Evolutionary conservation across 2,888 invertebrate species (phyloP).

Genomic region (Orthosia cruda): DNA sequence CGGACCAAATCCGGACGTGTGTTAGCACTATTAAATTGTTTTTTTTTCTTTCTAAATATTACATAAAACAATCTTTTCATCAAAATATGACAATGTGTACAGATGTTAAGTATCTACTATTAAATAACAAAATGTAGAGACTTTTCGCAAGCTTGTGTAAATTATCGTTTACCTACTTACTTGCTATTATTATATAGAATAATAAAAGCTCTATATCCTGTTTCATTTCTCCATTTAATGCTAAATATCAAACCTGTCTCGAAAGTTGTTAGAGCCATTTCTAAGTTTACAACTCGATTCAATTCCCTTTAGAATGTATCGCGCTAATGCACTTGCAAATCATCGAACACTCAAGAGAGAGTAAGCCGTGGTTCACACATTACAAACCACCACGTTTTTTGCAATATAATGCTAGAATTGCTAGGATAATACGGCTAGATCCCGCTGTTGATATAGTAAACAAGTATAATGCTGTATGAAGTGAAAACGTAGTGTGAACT

Average conservation of each 20-base stretch:
- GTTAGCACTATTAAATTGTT: too few species aligned
- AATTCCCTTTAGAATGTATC: slow-evolving; percentile 17
- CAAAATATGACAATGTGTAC: slow-evolving; percentile 64
- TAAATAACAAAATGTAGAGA: slow-evolving; percentile 53
- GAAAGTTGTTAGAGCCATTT: slow-evolving; percentile 49
- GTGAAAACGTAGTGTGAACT: too few species aligned
- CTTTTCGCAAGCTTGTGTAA: not conserved
- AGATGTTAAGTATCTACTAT: slow-evolving; percentile 39
- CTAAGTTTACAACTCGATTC: slow-evolving; percentile 18
- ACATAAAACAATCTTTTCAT: slow-evolving; percentile 77
- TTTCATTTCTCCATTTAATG: slow-evolving; percentile 32
- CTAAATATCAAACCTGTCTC: slow-evolving; percentile 36
- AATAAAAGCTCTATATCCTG: slow-evolving; percentile 10
- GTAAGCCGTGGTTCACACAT: not conserved
- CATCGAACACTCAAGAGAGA: slow-evolving; percentile 31
- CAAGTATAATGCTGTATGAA: too few species aligned
- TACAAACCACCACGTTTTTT: too few species aligned
- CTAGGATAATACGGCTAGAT: too few species aligned
- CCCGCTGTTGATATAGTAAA: too few species aligned
- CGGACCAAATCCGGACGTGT: too few species aligned
- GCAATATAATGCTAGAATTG: too few species aligned
- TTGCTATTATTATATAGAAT: not conserved
- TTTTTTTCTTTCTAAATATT: slow-evolving; percentile 59
- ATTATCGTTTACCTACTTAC: not conserved
- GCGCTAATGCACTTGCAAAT: slow-evolving; percentile 37